Percentiles rank a stretch among this genome's conserved stretches.
phyloP scores from a whole-genome alignment of 2,113 vertebrate genomes.

The Poeciliopsis turrubarensis region DNA sequence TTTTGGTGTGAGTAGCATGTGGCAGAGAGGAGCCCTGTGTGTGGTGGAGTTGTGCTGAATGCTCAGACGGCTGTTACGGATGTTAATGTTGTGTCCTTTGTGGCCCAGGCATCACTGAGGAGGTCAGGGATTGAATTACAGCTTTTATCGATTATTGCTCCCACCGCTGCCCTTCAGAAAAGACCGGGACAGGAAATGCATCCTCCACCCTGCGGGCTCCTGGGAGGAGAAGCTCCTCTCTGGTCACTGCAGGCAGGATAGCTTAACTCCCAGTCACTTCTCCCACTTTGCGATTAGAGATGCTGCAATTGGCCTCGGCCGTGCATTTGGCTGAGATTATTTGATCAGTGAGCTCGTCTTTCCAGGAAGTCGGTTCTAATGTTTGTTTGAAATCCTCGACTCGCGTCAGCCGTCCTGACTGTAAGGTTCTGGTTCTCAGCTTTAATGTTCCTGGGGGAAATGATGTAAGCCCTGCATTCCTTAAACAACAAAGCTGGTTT shows the following conservation, averaged over 20 bases:
- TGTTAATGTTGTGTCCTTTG: constrained; percentile 66
- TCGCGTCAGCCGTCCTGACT: constrained; percentile 29
- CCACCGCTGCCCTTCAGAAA: constrained; percentile 68
- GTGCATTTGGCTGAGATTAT: constrained; percentile 59
- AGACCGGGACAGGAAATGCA: constrained; percentile 74
- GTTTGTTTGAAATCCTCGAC: constrained; percentile 49
- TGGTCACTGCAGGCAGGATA: constrained; percentile 50
- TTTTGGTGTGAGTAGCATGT: background rate
- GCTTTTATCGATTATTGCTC: constrained; percentile 73
- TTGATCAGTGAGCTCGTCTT: constrained; percentile 61
- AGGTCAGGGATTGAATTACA: constrained; percentile 77
- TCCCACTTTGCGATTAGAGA: constrained; percentile 57
- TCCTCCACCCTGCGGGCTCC: constrained; percentile 64
- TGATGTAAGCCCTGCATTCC: constrained; percentile 60
- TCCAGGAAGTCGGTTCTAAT: constrained; percentile 65
- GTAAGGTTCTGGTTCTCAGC: constrained; percentile 31
- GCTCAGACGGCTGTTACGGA: constrained; percentile 42
- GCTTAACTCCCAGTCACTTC: constrained; percentile 49
- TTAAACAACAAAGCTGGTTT: constrained; percentile 64
- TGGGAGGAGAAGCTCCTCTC: constrained; percentile 54
- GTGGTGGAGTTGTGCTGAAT: constrained; percentile 40
- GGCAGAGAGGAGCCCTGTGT: constrained; percentile 13
- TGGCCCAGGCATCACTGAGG: constrained; percentile 51
- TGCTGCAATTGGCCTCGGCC: constrained; percentile 23
- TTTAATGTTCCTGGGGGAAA: constrained; percentile 42